Evolutionary conservation across 2,888 invertebrate species (phyloP).

Genomic region (Penaeus monodon): DNA sequence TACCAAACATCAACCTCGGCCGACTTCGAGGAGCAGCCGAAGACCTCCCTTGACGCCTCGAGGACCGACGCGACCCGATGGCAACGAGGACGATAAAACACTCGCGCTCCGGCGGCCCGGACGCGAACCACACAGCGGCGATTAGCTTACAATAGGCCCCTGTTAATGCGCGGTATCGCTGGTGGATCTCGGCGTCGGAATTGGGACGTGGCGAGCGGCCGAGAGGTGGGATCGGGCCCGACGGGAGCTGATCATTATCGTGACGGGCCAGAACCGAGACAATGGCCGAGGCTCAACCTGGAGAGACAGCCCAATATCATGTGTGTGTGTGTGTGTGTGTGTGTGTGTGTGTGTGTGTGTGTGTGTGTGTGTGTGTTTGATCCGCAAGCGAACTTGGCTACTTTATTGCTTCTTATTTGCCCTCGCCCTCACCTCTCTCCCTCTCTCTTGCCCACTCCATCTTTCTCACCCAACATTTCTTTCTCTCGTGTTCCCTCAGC

Average conservation of each 20-base stretch:
- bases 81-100: background rate
- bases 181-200: conserved; percentile 37
- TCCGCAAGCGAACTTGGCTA: background rate
- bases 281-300: conserved; percentile 21
- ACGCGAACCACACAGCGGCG: conserved; percentile 25
- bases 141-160: conserved; percentile 40
- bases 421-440: background rate
- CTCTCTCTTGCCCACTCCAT: background rate
- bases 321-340: conserved; percentile 9
- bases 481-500: background rate
- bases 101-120: too few relatives aligned
- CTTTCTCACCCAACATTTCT: background rate
- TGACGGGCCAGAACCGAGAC: conserved; percentile 39
- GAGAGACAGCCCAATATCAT: background rate
- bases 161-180: conserved; percentile 43
- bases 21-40: too few relatives aligned
- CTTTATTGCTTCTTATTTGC: background rate
- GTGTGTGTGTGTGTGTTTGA: background rate
- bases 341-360: conserved; percentile 10
- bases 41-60: too few relatives aligned
- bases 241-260: conserved; percentile 45
- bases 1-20: too few relatives aligned
- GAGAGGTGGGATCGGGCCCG: conserved; percentile 17
- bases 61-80: too few relatives aligned
- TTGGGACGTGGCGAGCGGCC: conserved; percentile 28